Conservation (phyloP, 2,888 invertebrate species). For the Zygogramma bicolorata region DNA sequence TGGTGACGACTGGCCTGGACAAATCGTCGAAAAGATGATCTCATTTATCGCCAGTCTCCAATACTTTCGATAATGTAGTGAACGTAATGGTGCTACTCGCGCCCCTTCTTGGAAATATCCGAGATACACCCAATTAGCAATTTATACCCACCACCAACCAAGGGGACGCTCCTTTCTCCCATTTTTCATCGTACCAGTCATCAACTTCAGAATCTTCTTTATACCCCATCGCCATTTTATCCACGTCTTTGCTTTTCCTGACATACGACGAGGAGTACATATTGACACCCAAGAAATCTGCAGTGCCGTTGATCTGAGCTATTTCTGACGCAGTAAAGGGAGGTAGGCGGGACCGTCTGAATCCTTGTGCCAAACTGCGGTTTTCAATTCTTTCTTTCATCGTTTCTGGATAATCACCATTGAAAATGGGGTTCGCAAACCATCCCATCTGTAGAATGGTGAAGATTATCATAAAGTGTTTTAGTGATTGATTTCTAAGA, state of each 20-base stretch:
- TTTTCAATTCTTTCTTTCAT: conserved; percentile 74
- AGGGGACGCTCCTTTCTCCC: conserved; percentile 18
- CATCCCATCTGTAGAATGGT: conserved; percentile 41
- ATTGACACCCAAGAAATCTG: conserved; percentile 37
- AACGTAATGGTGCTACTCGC: no score
- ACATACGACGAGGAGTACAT: conserved; percentile 22
- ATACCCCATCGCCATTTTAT: conserved; percentile 14
- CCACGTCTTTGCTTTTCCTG: neutral
- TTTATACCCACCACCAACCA: conserved; percentile 11
- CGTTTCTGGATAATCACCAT: conserved; percentile 75
- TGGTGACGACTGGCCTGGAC: no score
- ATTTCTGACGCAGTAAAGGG: conserved; percentile 73
- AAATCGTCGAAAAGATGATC: no score
- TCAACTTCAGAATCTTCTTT: conserved; percentile 18
- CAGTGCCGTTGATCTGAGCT: conserved; percentile 71
- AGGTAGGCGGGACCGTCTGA: conserved; percentile 73
- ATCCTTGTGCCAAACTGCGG: conserved; percentile 72
- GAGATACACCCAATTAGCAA: neutral
- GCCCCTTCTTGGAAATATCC: no score
- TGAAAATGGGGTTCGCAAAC: conserved; percentile 71
- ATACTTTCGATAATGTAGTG: no score
- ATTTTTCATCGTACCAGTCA: neutral
- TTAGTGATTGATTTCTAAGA: no score
- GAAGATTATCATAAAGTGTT: neutral
- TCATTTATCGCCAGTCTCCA: no score